Percentiles rank a stretch among this genome's conserved stretches.
Evolutionary conservation across 2,797 vertebrate species (phyloP).

Genomic region (Acanthurus leucopareius): DNA sequence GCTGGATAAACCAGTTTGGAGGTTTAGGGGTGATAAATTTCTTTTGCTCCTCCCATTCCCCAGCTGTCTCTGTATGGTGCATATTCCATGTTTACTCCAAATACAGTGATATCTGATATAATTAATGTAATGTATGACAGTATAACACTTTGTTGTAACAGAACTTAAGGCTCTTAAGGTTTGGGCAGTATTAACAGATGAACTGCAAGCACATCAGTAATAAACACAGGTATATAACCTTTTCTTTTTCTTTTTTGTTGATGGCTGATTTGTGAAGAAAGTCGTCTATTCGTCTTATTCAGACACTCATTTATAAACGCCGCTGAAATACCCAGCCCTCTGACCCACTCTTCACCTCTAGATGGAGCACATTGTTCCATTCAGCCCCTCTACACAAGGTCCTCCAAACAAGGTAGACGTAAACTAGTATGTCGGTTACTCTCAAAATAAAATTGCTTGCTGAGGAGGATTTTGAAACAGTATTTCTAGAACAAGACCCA

Average conservation of each 20-base stretch:
- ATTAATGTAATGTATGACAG: neutral
- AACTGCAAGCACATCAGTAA: no score
- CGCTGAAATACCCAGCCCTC: neutral
- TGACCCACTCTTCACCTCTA: slow-evolving; percentile 31
- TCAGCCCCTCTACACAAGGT: neutral
- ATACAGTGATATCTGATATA: neutral
- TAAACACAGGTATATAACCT: neutral
- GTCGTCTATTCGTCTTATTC: neutral
- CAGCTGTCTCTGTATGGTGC: neutral
- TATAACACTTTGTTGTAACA: neutral
- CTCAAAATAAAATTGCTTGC: slow-evolving; percentile 43
- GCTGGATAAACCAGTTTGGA: neutral
- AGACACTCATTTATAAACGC: neutral
- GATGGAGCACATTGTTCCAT: slow-evolving; percentile 48
- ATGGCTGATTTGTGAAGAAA: neutral
- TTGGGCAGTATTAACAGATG: no score
- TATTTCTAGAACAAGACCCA: no score
- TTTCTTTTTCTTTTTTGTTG: neutral
- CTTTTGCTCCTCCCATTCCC: neutral
- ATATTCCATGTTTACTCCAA: neutral
- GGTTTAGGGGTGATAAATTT: neutral
- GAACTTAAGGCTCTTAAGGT: neutral
- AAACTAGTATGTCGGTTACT: neutral
- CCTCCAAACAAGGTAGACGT: neutral
- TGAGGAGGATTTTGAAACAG: neutral